Evolutionary conservation across 2,888 invertebrate species (phyloP), one percentile per base, ranked within the genome.

Genomic region (Coleophora flavipennella): DNA sequence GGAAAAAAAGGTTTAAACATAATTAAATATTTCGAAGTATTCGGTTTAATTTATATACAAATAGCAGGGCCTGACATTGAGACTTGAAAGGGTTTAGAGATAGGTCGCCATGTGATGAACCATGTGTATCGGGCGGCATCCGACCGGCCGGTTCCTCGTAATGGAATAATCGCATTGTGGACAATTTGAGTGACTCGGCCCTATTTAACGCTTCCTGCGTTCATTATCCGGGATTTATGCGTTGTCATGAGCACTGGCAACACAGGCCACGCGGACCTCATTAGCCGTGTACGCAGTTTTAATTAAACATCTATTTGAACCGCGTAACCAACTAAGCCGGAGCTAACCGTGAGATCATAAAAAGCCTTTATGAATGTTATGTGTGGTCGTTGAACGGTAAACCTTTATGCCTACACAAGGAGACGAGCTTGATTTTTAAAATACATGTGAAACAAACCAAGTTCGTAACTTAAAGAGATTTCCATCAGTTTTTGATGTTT

Each of bases 121-220:
- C 52, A 49, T 50, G 45, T 52, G 56, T 62, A 58, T 51, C 53
- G 56, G 53, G 47, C 48, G 51, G 45, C 47, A 57, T 59, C 62
- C 57, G 62, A 63, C 59, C 53, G 57, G 50, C 64, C 60, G 73
- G 62, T 67, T 64, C 58, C 59, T 49, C 46, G 67, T 73, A 78
- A 78, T 73, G 70, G 68, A 77, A 77, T 80, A 79, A 80, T 80
- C 76, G 75, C 71, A 77, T 77, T 78, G 76, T 75, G 77, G 69
- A 69, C 73, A 67, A 75, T 78, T 78, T 75, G 72, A 78, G 74
- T 73, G 75, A 76, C 71, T 74, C 71, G 63, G 60, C 59, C 67
- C 64, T 76, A 73, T 79, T 76, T 75, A 77, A 75, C 67, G 76
- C 64, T 71, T 55, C 55, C 62, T 69, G 75, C 73, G 70, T 77